A percentile compares a stretch with the other conserved stretches of the same genome.
Evolutionary conservation across 2,113 vertebrate genomes (phyloP).

Genomic region (Nothocercus julius): DNA sequence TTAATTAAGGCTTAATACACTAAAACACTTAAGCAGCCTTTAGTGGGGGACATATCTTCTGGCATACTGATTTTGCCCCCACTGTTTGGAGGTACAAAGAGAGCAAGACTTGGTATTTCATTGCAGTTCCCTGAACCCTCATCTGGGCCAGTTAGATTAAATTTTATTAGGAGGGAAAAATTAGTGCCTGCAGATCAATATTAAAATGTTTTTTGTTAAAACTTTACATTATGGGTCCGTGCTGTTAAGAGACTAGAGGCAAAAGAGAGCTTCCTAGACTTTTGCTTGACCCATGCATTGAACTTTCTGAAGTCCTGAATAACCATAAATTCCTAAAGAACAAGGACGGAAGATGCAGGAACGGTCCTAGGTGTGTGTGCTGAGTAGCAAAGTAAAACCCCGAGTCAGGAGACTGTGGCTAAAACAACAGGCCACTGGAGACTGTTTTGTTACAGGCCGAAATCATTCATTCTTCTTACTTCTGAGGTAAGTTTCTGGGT

Average conservation of each 20-base stretch:
- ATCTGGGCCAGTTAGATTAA: not conserved
- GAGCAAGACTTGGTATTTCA: not conserved
- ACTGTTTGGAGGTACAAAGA: not conserved
- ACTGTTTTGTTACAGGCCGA: not conserved
- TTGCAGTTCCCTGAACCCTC: not conserved
- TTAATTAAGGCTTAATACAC: not conserved
- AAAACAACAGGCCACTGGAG: not conserved
- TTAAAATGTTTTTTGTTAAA: not conserved
- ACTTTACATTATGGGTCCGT: not conserved
- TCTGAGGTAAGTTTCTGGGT: slow-evolving; percentile 14
- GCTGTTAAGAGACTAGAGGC: not conserved
- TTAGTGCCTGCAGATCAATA: not conserved
- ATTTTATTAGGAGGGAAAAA: slow-evolving; percentile 4
- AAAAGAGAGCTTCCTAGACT: not conserved
- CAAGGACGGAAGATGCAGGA: not conserved
- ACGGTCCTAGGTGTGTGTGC: fast-evolving
- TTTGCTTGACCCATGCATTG: not conserved
- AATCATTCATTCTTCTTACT: slow-evolving; percentile 6
- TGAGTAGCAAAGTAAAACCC: not conserved
- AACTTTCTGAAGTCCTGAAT: not conserved
- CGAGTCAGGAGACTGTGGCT: not conserved
- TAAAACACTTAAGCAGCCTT: not conserved
- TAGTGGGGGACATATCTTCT: not conserved
- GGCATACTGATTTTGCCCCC: not conserved
- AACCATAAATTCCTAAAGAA: not conserved